Conservation (phyloP, 2,888 invertebrate species). For the Mesochorus sp. region DNA sequence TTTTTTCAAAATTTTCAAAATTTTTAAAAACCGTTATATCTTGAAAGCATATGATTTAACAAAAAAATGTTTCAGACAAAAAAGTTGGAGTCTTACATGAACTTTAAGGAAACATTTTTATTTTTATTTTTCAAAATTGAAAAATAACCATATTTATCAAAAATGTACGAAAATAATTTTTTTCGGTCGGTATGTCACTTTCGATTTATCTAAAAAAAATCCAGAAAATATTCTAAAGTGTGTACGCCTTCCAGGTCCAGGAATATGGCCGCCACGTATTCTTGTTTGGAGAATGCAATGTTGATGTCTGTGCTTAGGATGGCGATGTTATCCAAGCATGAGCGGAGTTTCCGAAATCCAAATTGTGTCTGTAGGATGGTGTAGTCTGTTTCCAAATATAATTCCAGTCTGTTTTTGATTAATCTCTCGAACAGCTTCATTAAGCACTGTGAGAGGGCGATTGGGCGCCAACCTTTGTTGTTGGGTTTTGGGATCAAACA, state of each 20-base stretch:
- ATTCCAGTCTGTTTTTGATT: constrained; percentile 37
- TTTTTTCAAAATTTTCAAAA: too few relatives aligned
- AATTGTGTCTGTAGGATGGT: constrained; percentile 9
- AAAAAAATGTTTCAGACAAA: too few relatives aligned
- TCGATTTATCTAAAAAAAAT: too few relatives aligned
- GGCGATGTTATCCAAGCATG: constrained; percentile 36
- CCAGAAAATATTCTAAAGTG: too few relatives aligned
- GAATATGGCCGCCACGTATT: constrained; percentile 19
- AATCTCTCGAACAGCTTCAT: constrained; percentile 42
- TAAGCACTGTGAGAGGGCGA: constrained; percentile 14
- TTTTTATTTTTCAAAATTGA: too few relatives aligned
- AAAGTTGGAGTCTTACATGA: too few relatives aligned
- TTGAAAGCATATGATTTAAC: too few relatives aligned
- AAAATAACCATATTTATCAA: too few relatives aligned
- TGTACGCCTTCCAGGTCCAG: constrained; percentile 51
- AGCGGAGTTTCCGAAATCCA: constrained; percentile 37
- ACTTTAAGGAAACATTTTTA: too few relatives aligned
- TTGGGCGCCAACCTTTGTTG: constrained; percentile 26
- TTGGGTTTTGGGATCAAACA: constrained; percentile 42
- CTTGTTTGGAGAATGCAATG: constrained; percentile 20
- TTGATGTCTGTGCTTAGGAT: constrained; percentile 26
- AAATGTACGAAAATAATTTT: too few relatives aligned
- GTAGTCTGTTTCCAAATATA: constrained; percentile 26
- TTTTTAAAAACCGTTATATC: too few relatives aligned
- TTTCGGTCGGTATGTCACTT: too few relatives aligned